These are phyloP conservation scores for Cyanocitta stelleri DNA, from an alignment of 2,113 vertebrate genomes.

Conservation along the genomic window DNA sequence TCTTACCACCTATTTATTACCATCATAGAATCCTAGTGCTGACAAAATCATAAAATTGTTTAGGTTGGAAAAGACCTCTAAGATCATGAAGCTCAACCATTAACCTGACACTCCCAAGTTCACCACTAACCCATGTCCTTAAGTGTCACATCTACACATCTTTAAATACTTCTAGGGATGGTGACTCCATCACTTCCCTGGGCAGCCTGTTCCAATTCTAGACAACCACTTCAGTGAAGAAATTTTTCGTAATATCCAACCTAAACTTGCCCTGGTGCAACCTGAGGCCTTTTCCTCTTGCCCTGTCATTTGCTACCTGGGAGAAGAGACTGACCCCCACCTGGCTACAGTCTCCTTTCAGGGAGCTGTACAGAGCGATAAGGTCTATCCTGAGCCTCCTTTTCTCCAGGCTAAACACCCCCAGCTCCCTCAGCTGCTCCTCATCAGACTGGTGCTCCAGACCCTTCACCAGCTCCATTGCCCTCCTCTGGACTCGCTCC, in stretches of 20 bases:
- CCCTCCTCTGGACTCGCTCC: fast-evolving
- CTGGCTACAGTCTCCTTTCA: not conserved
- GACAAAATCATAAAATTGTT: not conserved
- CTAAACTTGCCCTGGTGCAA: not conserved
- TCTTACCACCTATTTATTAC: not conserved
- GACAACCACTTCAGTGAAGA: not conserved
- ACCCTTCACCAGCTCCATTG: fast-evolving
- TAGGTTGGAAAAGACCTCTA: not conserved
- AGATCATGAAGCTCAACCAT: not conserved
- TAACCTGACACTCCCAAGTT: not conserved
- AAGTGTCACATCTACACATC: not conserved
- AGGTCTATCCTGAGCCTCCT: not conserved
- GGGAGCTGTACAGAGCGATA: fast-evolving
- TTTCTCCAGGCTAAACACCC: not conserved
- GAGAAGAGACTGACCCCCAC: fast-evolving
- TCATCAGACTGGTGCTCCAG: not conserved
- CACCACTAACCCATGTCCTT: not conserved
- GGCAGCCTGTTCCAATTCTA: not conserved
- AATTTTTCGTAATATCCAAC: not conserved
- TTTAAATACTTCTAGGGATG: not conserved
- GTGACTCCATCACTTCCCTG: not conserved
- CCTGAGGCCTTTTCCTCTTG: not conserved
- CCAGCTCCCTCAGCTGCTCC: not conserved
- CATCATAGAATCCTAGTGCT: not conserved
- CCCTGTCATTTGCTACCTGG: not conserved